Base-by-base conservation (phyloP, 2,888 invertebrate genomes). In the Nomada hirtipes region DNA sequence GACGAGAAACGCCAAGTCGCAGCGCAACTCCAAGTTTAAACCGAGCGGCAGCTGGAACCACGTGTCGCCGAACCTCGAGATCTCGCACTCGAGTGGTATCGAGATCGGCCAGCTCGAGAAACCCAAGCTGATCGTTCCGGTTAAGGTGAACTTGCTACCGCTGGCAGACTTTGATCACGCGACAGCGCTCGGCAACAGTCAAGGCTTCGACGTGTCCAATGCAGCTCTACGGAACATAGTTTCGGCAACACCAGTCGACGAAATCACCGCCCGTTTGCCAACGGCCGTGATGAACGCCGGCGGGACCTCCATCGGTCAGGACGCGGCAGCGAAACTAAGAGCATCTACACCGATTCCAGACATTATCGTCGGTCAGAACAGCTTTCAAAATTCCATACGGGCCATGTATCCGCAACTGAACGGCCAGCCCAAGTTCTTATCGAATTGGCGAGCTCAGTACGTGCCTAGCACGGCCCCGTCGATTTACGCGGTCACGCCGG, bases 121-220 rank as follows among this genome's bases (percentile, higher is more conserved):
- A 44, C 92, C 93, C 0, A 93, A 93, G 47, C 83, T 92, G 20
- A 69, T 92, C 3, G 89, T 92, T 0, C 91, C 93, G 7, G 88
- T 93, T 0, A 92, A 93, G 23, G 84, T 93, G 0, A 93, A 93
- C 68, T 53, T 93, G 7, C 82, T 94, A 3, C 93, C 92, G 0
- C 52, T 93, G 1, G 84, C 90, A 1, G 91, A 92, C 73, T 95
- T 95, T 68, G 94, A 95, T 86, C 94, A 94, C 71, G 92, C 92
- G 0, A 93, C 92, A 0, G 94, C 94, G 10, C 83, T 95, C 9
- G 94, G 94, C 0, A 93, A 91, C 55, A 94, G 94, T 75, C 94
- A 94, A 88, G 94, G 94, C 1, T 95, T 95, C 81, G 95, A 95
- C 86, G 92, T 94, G 68, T 93, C 94, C 0, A 94, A 95, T 78